phyloP scores from a whole-genome alignment of 1,140 invertebrate genomes.

The Drepana arcuata region DNA sequence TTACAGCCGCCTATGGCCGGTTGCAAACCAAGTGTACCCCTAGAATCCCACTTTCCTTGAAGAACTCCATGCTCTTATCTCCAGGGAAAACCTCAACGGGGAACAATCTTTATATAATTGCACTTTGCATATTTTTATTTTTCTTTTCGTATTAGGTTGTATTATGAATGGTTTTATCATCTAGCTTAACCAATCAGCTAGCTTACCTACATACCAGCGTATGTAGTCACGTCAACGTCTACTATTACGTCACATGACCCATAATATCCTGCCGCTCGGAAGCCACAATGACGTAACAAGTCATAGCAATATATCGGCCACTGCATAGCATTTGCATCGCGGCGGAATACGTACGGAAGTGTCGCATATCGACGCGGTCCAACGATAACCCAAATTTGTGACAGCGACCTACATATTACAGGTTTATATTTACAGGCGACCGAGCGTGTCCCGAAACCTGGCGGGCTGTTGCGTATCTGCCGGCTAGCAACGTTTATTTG shows the following conservation, averaged over 20 bases:
- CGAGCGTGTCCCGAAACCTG: constrained; percentile 23
- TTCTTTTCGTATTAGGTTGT: too few relatives aligned
- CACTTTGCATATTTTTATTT: too few relatives aligned
- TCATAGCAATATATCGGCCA: constrained; percentile 40
- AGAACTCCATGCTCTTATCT: too few relatives aligned
- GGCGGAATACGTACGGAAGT: constrained; percentile 47
- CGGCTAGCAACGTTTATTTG: constrained; percentile 12
- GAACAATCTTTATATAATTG: too few relatives aligned
- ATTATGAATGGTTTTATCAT: too few relatives aligned
- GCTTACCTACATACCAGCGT: too few relatives aligned
- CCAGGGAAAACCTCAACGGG: too few relatives aligned
- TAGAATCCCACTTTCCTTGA: too few relatives aligned
- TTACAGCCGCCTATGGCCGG: too few relatives aligned
- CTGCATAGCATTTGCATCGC: constrained; percentile 49
- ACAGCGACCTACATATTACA: constrained; percentile 59
- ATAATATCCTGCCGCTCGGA: constrained; percentile 29
- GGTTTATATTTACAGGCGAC: constrained; percentile 37
- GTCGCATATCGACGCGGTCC: constrained; percentile 61
- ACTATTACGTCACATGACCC: constrained; percentile 29
- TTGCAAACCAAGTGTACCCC: too few relatives aligned
- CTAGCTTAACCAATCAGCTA: too few relatives aligned
- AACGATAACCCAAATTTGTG: constrained; percentile 68
- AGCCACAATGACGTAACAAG: constrained; percentile 39
- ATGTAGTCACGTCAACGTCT: too few relatives aligned
- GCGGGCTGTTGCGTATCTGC: constrained; percentile 22